These are phyloP conservation scores for Capitulum mitella DNA, from an alignment of 2,888 invertebrate species.

Conservation along the genomic window DNA sequence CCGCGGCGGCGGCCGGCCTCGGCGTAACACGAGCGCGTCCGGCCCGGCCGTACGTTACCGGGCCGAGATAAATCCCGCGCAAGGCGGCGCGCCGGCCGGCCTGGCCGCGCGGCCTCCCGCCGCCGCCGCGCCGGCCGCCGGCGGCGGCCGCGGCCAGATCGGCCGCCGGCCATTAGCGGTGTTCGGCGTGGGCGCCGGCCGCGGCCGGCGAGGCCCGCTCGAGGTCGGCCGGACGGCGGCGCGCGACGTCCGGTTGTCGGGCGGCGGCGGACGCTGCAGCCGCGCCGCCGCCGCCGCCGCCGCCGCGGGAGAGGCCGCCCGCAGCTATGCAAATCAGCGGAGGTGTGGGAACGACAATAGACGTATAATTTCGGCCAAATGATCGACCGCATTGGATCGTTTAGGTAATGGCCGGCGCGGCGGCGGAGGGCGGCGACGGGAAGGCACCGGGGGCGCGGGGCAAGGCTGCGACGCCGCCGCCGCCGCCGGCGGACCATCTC, in stretches of 20 bases:
- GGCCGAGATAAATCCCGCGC: too few species aligned
- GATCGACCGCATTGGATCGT: background rate
- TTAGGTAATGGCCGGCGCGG: background rate
- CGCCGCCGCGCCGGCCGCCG: too few species aligned
- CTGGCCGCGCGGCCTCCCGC: too few species aligned
- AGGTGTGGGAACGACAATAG: conserved; percentile 16
- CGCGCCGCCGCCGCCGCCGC: background rate
- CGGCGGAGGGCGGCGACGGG: background rate
- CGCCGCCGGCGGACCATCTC: background rate
- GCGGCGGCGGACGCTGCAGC: background rate
- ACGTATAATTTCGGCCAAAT: conserved; percentile 1
- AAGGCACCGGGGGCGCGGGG: background rate
- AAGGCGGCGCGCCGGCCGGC: too few species aligned
- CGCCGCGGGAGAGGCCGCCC: background rate
- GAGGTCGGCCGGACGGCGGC: too few species aligned
- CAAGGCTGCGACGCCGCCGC: background rate
- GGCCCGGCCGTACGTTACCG: too few species aligned
- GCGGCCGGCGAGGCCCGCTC: too few species aligned
- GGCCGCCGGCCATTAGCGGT: too few species aligned
- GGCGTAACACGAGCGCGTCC: too few species aligned
- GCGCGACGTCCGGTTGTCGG: background rate
- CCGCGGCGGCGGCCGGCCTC: too few species aligned
- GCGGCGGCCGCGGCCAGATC: too few species aligned
- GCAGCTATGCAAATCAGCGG: background rate
- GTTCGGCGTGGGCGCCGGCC: too few species aligned